Evolutionary conservation across 2,113 vertebrate genomes (phyloP), one percentile per base, ranked within the genome.

Genomic region (Cromileptes altivelis): DNA sequence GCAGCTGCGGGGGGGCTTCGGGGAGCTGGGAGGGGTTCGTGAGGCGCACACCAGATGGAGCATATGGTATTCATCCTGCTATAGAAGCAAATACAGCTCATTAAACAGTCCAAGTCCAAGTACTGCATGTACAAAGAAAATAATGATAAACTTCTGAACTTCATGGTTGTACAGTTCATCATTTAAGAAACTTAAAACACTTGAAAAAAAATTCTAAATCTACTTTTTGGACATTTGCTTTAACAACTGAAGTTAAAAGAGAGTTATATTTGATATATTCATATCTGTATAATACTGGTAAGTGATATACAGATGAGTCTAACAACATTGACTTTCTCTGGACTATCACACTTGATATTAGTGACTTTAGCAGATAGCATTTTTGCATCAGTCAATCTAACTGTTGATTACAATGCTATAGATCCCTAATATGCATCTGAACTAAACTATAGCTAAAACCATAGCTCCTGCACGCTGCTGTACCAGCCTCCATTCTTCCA

Each of bases 1-100:
- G 70, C 7, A 61, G 72, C 87, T 87, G 71, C 89, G 75, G 73
- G 78, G 74, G 50, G 86, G 87, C 89, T 93, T 91, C 1, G 95
- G 95, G 80, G 95, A 95, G 75, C 87, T 91, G 69, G 94, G 94
- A 21, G 95, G 94, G 2, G 91, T 95, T 25, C 91, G 85, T 0
- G 92, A 95, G 45, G 95, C 84, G 27, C 95, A 96, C 73, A 96
- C 95, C 86, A 96, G 91, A 82, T 96, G 95, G 88, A 96, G 93
- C 94, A 95, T 95, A 70, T 96, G 95, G 81, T 95, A 96, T 79
- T 95, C 95, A 11, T 96, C 95, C 80, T 96, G 95, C 95, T 96
- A 91, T 23, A 50, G 75, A 84, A 61, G 70, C n/a, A 55, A 82
- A 45, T 2, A 53, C 37, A 71, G 70, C 53, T 78, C 50, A 76